Base-by-base conservation (phyloP, 1,140 invertebrate species). In the Cylas formicarius region DNA sequence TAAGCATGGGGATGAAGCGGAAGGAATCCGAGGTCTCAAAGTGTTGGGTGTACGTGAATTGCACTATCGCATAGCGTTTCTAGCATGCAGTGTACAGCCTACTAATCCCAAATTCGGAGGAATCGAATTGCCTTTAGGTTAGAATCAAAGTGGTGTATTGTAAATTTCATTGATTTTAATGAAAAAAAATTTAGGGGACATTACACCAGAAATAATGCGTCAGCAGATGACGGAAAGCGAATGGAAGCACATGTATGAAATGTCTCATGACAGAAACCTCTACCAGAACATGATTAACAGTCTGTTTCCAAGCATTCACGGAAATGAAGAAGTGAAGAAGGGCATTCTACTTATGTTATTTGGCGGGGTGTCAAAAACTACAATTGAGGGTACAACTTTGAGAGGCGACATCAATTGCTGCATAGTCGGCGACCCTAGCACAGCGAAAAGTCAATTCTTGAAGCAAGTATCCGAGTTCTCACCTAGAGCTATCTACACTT, bases 401-500 rank as follows among this genome's bases (percentile, higher is more conserved):
- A 75, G 96, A 63, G 97, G 97, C 14, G 97, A 99, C 60, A 86
- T 99, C 38, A 99, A 99, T 65, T 84, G 96, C 44, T 98, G 94
- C 63, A 84, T 99, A 52, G 94, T 99, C 18, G 97, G 97, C 7
- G 97, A 99, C 73, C 97, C 97, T 0, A 95, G 90, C 66, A 99
- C 96, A 3, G 95, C 94, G 2, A 99, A 99, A 69, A 97, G 92
- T 3, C 95, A 99, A 65, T 80, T 99, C 45, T 71, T 99, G 6
- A 97, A 97, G 72, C 91, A 89, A 72, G 59, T 99, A 1, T 84
- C 91, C 5, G 92, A 98, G 55, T 94, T 99, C 66, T 86, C 84
- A 18, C 95, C 96, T 0, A 73, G 95, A 26, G 93, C 96, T 4
- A 84, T 99, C 13, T 99, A 99, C 62, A 99, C 97, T 0, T 97